Conservation (phyloP, 2,113 vertebrate species). For the Nyctereutes procyonoides region DNA sequence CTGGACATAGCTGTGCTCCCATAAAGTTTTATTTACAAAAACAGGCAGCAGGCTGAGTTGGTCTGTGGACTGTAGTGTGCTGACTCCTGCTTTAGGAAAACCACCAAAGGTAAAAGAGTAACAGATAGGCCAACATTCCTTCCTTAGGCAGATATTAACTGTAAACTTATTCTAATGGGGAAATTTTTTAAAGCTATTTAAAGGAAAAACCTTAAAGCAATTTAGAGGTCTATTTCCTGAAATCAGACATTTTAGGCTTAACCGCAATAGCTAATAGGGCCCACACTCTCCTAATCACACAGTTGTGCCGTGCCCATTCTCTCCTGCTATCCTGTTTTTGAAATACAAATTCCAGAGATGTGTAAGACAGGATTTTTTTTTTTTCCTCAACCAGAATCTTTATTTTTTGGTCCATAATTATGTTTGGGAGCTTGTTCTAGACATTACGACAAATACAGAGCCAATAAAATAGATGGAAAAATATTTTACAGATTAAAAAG, state of each 20-base stretch:
- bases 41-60: neutral
- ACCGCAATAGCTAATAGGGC: slow-evolving; percentile 27
- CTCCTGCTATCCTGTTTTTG: neutral
- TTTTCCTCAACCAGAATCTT: neutral
- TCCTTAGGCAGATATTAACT: slow-evolving; percentile 36
- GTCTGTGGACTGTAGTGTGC: neutral
- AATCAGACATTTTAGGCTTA: slow-evolving; percentile 49
- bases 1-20: neutral
- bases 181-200: neutral
- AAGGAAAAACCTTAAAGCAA: slow-evolving; percentile 46
- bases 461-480: neutral
- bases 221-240: slow-evolving; percentile 55
- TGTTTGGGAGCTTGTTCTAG: neutral
- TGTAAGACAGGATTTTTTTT: neutral
- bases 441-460: neutral
- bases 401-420: neutral
- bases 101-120: neutral
- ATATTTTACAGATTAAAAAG: neutral
- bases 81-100: neutral
- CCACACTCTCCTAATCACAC: neutral
- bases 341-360: neutral
- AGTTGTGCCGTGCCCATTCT: neutral
- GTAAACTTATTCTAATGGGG: neutral
- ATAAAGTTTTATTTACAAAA: slow-evolving; percentile 67
- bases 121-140: neutral